phyloP scores from a whole-genome alignment of 2,888 invertebrate genomes.

The Hirtodrosophila histrioides region DNA sequence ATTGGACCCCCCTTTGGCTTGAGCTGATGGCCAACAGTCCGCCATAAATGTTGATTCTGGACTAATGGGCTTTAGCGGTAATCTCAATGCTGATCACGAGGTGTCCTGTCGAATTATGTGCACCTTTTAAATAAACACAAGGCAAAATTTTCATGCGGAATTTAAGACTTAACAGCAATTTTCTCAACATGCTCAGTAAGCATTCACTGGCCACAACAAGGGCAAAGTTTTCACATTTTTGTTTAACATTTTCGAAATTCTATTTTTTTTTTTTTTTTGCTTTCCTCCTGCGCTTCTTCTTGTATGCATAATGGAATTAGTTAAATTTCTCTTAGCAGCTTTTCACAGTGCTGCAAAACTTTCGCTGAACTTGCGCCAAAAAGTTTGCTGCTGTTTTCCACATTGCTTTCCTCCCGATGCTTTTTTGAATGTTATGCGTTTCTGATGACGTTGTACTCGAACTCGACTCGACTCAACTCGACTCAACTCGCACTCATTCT shows the following conservation, averaged over 20 bases:
- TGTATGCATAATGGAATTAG: slow-evolving; percentile 77
- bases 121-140: slow-evolving; percentile 58
- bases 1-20: slow-evolving; percentile 10
- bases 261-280: slow-evolving; percentile 20
- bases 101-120: slow-evolving; percentile 36
- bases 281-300: slow-evolving; percentile 18
- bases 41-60: slow-evolving; percentile 39
- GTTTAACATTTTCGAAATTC: slow-evolving; percentile 68
- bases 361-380: slow-evolving; percentile 62
- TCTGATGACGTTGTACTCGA: slow-evolving; percentile 68
- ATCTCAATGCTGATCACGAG: slow-evolving; percentile 20
- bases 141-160: slow-evolving; percentile 35
- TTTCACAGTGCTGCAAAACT: slow-evolving; percentile 48
- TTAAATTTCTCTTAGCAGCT: slow-evolving; percentile 70
- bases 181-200: slow-evolving; percentile 2
- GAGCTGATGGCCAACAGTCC: slow-evolving; percentile 39
- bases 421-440: slow-evolving; percentile 72
- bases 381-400: slow-evolving; percentile 50
- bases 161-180: slow-evolving; percentile 48
- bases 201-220: slow-evolving; percentile 43
- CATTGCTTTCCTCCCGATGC: slow-evolving; percentile 27
- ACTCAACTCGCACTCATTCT: too few species aligned
- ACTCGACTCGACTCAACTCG: not conserved
- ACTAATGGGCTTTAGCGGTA: slow-evolving; percentile 40
- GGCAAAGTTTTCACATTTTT: slow-evolving; percentile 77